Evolutionary conservation across 2,888 invertebrate species (phyloP).

Genomic region (Mythimna vitellina): DNA sequence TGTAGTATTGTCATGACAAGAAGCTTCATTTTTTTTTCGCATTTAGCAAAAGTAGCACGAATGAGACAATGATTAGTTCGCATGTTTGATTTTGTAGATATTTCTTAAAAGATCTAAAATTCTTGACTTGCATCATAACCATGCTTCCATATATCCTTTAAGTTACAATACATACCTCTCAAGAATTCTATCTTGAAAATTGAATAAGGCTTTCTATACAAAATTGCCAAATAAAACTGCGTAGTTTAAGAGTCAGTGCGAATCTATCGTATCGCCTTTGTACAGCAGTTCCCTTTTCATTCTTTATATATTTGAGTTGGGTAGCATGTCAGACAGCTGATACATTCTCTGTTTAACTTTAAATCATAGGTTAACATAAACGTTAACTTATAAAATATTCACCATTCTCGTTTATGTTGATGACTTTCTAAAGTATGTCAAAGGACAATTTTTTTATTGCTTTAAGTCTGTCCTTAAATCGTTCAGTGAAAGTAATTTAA

Average conservation of each 20-base stretch:
- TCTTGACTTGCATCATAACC: background rate
- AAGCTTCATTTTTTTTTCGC: constrained; percentile 17
- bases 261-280: constrained; percentile 25
- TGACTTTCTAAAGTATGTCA: constrained; percentile 30
- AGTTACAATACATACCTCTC: background rate
- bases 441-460: constrained; percentile 25
- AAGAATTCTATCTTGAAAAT: constrained; percentile 10
- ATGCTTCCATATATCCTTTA: background rate
- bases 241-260: constrained; percentile 31
- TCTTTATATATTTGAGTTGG: constrained; percentile 41
- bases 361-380: background rate
- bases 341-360: constrained; percentile 22
- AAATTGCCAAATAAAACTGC: constrained; percentile 36
- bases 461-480: background rate
- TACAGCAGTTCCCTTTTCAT: constrained; percentile 26
- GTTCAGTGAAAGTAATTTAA: constrained; percentile 16
- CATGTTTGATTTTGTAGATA: constrained; percentile 5
- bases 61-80: background rate
- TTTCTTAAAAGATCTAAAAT: background rate
- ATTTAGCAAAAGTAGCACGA: background rate
- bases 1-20: constrained; percentile 42
- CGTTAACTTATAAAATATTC: background rate
- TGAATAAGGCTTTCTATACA: constrained; percentile 1
- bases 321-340: constrained; percentile 18
- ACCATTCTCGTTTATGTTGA: constrained; percentile 12